phyloP scores from a whole-genome alignment of 2,113 vertebrate genomes.

The Sclerurus mexicanus region DNA sequence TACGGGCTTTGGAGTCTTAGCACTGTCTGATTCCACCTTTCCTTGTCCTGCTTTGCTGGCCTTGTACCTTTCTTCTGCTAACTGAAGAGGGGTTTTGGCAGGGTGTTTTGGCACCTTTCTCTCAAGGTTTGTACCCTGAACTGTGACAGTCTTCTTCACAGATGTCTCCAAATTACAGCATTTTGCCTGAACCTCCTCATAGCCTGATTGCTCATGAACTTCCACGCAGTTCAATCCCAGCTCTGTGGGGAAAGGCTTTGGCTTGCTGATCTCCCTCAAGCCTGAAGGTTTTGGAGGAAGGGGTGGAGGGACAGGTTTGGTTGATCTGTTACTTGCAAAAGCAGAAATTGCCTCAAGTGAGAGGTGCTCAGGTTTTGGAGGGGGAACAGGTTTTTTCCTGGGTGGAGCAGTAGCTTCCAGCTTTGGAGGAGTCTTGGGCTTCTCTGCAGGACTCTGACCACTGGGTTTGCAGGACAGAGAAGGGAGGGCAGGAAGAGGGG shows the following conservation, averaged over 20 bases:
- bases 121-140: not conserved
- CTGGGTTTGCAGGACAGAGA: constrained; percentile 36
- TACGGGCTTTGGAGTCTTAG: not conserved
- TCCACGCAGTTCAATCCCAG: not conserved
- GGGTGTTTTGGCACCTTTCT: not conserved
- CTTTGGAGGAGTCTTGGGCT: constrained; percentile 72
- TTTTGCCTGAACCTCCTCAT: not conserved
- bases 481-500: not conserved
- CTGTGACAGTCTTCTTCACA: not conserved
- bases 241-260: not conserved
- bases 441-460: constrained; percentile 60
- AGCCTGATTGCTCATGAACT: not conserved
- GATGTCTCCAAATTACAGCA: not conserved
- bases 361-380: constrained; percentile 72
- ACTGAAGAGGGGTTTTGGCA: constrained; percentile 49
- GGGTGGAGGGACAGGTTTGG: not conserved
- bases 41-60: constrained; percentile 23
- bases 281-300: not conserved
- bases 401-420: constrained; percentile 48
- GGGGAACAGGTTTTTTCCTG: constrained; percentile 64
- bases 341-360: not conserved
- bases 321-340: not conserved
- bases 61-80: constrained; percentile 55
- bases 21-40: not conserved
- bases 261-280: not conserved